Evolutionary conservation across 2,888 invertebrate species (phyloP).

Genomic region (Lomographa bimaculata): DNA sequence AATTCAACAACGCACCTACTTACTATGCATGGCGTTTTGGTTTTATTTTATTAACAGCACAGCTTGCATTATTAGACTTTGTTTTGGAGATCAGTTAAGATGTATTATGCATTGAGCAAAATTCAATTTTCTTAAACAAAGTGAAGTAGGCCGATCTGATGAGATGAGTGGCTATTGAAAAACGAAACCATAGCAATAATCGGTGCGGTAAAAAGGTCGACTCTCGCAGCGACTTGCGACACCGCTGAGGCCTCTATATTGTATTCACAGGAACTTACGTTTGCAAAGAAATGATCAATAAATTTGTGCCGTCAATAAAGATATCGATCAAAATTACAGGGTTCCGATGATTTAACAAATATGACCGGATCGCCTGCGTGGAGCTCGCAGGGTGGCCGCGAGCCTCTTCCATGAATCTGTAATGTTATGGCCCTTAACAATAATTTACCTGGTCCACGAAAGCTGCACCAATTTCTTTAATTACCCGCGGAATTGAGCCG

Average conservation of each 20-base stretch:
- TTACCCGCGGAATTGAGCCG: slow-evolving; percentile 62
- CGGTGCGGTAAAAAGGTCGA: slow-evolving; percentile 64
- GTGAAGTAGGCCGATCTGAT: slow-evolving; percentile 76
- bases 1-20: too few relatives aligned
- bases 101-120: slow-evolving; percentile 53
- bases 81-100: slow-evolving; percentile 37
- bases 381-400: slow-evolving; percentile 70
- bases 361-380: slow-evolving; percentile 68
- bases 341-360: slow-evolving; percentile 82
- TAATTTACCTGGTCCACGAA: slow-evolving; percentile 66
- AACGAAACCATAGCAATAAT: slow-evolving; percentile 77
- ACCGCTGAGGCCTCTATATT: slow-evolving; percentile 64
- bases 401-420: slow-evolving; percentile 74
- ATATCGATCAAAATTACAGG: slow-evolving; percentile 84
- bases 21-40: not conserved
- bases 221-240: slow-evolving; percentile 66
- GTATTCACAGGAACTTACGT: slow-evolving; percentile 68
- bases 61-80: slow-evolving; percentile 8
- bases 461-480: slow-evolving; percentile 74
- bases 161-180: slow-evolving; percentile 78
- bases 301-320: slow-evolving; percentile 80
- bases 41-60: slow-evolving; percentile 11
- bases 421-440: slow-evolving; percentile 71
- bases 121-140: slow-evolving; percentile 72
- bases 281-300: slow-evolving; percentile 81